Evolutionary conservation across 2,888 invertebrate genomes (phyloP), one percentile per base, ranked within the genome.

Genomic region (Ichneumoninae sp.): DNA sequence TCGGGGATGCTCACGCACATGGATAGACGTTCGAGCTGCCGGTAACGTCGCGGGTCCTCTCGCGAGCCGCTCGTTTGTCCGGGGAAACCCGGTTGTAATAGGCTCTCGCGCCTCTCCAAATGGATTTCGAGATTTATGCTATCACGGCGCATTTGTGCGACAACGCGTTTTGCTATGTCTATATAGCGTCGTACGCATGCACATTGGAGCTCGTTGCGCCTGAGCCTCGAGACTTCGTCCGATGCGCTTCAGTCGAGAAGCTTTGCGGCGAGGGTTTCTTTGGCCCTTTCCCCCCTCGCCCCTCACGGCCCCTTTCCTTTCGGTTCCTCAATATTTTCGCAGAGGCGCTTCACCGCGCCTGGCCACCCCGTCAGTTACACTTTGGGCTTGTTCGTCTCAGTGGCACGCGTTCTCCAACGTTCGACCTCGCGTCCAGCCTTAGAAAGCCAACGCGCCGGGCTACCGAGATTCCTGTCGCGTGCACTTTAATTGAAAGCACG

Each of bases 81-180:
- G 83, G 89, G 44, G 85, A 80, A 77, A 75, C 79, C 71, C 79
- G 88, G 88, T 85, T 88, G 92, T 92, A 93, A 93, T 92, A 93
- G 92, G 91, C 92, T 87, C 87, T 91, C 91, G 91, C 91, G 92
- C 90, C 91, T 92, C 83, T 84, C 90, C 91, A 93, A 93, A 93
- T 93, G 93, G 92, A 93, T 93, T 93, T 92, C 89, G 90, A 93
- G 93, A 93, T 93, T 93, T 93, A 93, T 93, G 92, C 92, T 91
- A 93, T 93, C 93, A 92, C 92, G 92, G 89, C 89, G 92, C 93
- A 92, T 93, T 93, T 93, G 91, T 93, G 92, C 88, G 90, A 87
- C 87, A 88, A 52, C 85, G 36, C 19, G 82, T 84, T 81, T 83
- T 73, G 71, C 88, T 89, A 88, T 87, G 86, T 87, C 87, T 52